Evolutionary conservation across 92 coral and sea anemone genomes (phyloP), one percentile per base, ranked within the genome.

Genomic region (Palythoa heliodiscus): DNA sequence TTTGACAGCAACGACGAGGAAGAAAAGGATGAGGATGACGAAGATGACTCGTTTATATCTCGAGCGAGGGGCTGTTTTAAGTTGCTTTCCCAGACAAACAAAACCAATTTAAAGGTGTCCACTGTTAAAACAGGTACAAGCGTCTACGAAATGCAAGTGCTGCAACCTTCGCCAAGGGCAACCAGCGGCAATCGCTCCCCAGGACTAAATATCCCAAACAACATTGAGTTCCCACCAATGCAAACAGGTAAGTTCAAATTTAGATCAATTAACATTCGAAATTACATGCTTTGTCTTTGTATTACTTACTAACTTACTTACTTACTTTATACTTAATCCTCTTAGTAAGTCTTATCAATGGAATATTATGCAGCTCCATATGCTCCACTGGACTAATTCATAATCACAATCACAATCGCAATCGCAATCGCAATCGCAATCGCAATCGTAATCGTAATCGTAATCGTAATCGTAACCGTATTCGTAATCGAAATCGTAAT

Each of bases 1-100:
- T 94, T 94, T 64, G 98, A 94, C 64, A 88, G 82, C 86, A 93
- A 87, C 47, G 98, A 94, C 19, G 98, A 94, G 17, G 95, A 88
- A 9, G 94, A 93, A 5, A 86, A 83, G 0, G 91, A 71, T 69
- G 89, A 89, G 3, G 92, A 80, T 14, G 92, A 83, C 20, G 91
- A 83, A 1, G 91, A 77, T 8, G 88, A 84, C 38, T 86, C 91
- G 35, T 77, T 81, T 22, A 89, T 88, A 66, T 70, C 89, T n/a
- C 39, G 70, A 2, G 19, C 71, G 23, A 89, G 86, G 52, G 66
- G 48, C 58, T 3, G 89, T 14, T 86, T 88, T 16, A 55, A 83
- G 69, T 88, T 88, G 80, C 79, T 94, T 54, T 75, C 95, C 0
- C 87, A 89, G 22, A 92, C 98, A 10, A 87, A 87, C 48, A 93